A percentile compares a stretch with the other conserved stretches of the same genome.
Evolutionary conservation across 1,140 invertebrate genomes (phyloP).

Genomic region (roundworm (Caenorhabditis elegans)): WBcel235 BX284602.5:8416501-8417000

Average conservation of each 20-base stretch:
- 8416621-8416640: neutral
- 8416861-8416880: no score
- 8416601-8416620: neutral
- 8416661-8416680: neutral
- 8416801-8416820: neutral
- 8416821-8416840: neutral
- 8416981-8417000: no score
- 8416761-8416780: neutral
- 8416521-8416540: neutral
- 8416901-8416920: no score
- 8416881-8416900: no score
- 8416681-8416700: neutral
- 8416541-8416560: neutral
- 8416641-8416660: neutral
- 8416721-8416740: neutral
- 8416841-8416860: no score
- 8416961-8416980: no score
- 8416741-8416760: neutral
- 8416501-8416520: neutral
- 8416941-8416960: no score
- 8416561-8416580: neutral
- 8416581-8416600: neutral
- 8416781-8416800: neutral
- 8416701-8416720: neutral
- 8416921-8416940: no score